A percentile compares a stretch with the other conserved stretches of the same genome.
Evolutionary conservation across 2,797 vertebrate genomes (phyloP).

Genomic region (Danio albolineatus): DNA sequence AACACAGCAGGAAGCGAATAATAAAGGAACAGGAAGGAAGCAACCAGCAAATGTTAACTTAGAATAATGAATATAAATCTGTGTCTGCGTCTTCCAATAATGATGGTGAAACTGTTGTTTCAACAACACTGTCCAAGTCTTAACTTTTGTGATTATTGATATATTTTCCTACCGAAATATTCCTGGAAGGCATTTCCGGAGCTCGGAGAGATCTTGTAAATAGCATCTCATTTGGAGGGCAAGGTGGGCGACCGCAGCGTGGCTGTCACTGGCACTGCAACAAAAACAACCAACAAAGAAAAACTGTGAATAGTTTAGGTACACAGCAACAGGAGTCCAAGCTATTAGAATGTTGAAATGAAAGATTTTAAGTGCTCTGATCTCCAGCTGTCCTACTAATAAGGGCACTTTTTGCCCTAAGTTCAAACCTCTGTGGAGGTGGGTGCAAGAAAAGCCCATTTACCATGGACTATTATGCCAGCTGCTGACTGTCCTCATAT

Average conservation of each 20-base stretch:
- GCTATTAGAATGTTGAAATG: conserved; percentile 27
- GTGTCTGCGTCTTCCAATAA: conserved; percentile 1
- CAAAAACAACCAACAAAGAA: conserved; percentile 37
- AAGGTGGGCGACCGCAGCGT: conserved; percentile 45
- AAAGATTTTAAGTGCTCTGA: conserved; percentile 28
- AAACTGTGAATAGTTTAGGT: conserved; percentile 26
- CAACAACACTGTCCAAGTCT: conserved; percentile 25
- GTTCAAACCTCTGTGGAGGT: conserved; percentile 35
- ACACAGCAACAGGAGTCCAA: conserved; percentile 15
- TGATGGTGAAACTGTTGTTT: conserved; percentile 11
- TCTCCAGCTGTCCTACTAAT: conserved; percentile 20
- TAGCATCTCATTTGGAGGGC: conserved; percentile 48
- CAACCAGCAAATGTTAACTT: background rate
- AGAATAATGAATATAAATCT: conserved; percentile 25
- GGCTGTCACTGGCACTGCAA: conserved; percentile 26
- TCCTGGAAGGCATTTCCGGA: background rate
- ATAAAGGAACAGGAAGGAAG: conserved; percentile 11
- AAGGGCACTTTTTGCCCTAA: conserved; percentile 22
- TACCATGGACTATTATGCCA: conserved; percentile 31
- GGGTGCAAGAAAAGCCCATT: conserved; percentile 31
- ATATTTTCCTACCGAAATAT: conserved; percentile 9
- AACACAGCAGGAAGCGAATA: background rate
- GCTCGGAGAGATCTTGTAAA: conserved; percentile 32
- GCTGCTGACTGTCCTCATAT: conserved; percentile 42
- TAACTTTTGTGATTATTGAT: conserved; percentile 25